Percentiles rank a stretch among this genome's conserved stretches.
These are phyloP conservation scores for Phalanger gymnotis DNA, from an alignment of 2,797 vertebrate genomes.

Conservation along the genomic window DNA sequence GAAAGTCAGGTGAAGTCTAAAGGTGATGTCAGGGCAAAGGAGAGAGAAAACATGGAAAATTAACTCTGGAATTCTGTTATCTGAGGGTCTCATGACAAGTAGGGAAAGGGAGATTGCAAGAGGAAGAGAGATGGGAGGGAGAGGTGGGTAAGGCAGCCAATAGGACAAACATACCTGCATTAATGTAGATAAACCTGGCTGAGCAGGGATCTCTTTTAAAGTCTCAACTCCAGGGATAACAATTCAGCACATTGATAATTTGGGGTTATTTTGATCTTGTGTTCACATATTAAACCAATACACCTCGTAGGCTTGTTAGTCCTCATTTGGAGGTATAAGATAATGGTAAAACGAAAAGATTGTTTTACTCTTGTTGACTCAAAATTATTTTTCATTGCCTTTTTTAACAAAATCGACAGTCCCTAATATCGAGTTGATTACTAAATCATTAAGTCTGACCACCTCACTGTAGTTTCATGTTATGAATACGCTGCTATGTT, in stretches of 20 bases:
- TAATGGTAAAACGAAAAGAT: background rate
- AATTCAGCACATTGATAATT: background rate
- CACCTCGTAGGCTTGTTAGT: background rate
- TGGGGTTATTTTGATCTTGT: background rate
- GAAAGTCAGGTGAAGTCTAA: background rate
- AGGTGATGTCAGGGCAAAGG: background rate
- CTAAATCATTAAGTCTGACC: background rate
- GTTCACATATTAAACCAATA: slow-evolving; percentile 1
- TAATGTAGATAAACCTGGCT: background rate
- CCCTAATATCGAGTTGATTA: background rate
- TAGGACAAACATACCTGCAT: background rate
- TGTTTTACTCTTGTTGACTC: background rate
- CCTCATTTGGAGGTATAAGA: background rate
- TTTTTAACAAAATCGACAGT: background rate
- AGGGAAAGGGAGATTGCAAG: background rate
- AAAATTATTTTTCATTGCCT: background rate
- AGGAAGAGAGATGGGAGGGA: background rate
- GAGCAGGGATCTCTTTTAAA: background rate
- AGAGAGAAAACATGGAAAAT: background rate
- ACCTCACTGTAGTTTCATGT: background rate
- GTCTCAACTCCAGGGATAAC: background rate
- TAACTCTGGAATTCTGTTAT: background rate
- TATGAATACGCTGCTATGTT: background rate
- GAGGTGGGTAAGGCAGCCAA: background rate
- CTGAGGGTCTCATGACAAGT: background rate